Conservation (phyloP, 2,797 vertebrate genomes). For the Poeciliopsis paucimaculata region DNA sequence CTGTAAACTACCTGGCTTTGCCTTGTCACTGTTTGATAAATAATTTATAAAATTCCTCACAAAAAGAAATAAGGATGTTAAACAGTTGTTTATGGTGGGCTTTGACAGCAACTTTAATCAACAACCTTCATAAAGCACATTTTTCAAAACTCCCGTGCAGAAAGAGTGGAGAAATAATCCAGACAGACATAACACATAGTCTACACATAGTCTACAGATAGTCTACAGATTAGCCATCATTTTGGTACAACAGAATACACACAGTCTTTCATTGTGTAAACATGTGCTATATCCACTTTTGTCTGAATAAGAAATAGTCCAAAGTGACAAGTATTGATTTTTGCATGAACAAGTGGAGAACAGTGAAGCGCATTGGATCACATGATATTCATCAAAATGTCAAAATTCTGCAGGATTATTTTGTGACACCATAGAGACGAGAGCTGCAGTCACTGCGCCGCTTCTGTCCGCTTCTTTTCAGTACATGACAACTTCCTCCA, state of each 20-base stretch:
- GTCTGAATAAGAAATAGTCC: neutral
- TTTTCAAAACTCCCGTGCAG: neutral
- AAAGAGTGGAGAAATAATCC: neutral
- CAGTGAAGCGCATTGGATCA: neutral
- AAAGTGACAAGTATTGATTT: neutral
- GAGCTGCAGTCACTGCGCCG: slow-evolving; percentile 20
- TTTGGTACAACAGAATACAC: neutral
- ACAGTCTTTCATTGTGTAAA: neutral
- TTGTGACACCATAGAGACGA: slow-evolving; percentile 46
- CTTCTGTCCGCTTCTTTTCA: slow-evolving; percentile 55
- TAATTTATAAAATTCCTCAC: neutral
- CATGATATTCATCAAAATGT: slow-evolving; percentile 16
- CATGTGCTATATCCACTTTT: neutral
- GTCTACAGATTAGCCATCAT: neutral
- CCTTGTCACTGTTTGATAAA: neutral
- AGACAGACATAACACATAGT: neutral
- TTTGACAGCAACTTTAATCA: neutral
- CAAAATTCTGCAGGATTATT: slow-evolving; percentile 10
- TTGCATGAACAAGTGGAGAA: neutral
- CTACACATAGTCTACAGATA: neutral
- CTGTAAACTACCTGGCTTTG: too few species aligned
- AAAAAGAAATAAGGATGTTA: neutral
- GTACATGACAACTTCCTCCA: slow-evolving; percentile 57
- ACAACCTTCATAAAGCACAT: neutral
- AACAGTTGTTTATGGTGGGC: neutral